Evolutionary conservation across 2,113 vertebrate species (phyloP).

Genomic region (Origma solitaria): DNA sequence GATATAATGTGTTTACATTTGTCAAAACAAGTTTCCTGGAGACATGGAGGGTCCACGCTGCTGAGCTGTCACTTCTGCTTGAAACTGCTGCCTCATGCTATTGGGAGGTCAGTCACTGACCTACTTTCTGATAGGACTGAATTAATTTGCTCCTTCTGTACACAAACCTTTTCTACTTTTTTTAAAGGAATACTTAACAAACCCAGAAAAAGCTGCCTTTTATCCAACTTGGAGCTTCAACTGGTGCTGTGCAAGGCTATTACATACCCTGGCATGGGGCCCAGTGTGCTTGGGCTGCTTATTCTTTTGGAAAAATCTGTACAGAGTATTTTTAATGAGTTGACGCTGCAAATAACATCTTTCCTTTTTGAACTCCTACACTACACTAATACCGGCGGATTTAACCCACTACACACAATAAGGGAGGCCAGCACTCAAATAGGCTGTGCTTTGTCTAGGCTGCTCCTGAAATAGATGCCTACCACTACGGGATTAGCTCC

Average conservation of each 20-base stretch:
- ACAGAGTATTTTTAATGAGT: slow-evolving; percentile 31
- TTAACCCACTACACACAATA: not conserved
- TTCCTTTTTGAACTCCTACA: slow-evolving; percentile 12
- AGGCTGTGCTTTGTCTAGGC: not conserved
- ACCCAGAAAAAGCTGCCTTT: slow-evolving; percentile 18
- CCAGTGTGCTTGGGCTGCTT: slow-evolving; percentile 4
- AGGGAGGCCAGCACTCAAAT: not conserved
- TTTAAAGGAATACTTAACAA: slow-evolving; percentile 29
- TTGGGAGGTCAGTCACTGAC: slow-evolving; percentile 74
- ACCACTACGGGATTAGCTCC: not conserved
- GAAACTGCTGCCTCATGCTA: slow-evolving; percentile 89
- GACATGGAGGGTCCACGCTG: slow-evolving; percentile 64
- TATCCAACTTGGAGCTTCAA: not conserved
- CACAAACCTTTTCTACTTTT: slow-evolving; percentile 39
- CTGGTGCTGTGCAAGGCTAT: not conserved
- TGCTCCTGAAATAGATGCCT: slow-evolving; percentile 18
- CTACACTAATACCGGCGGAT: not conserved
- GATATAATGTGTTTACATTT: slow-evolving; percentile 67
- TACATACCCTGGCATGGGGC: not conserved
- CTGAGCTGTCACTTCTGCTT: slow-evolving; percentile 63
- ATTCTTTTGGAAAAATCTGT: slow-evolving; percentile 41
- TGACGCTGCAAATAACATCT: not conserved
- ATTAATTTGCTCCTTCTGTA: slow-evolving; percentile 66
- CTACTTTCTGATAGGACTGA: slow-evolving; percentile 75
- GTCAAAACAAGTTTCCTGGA: slow-evolving; percentile 81